Evolutionary conservation across 2,888 invertebrate genomes (phyloP), one percentile per base, ranked within the genome.

Genomic region (Sussaba pulchella): DNA sequence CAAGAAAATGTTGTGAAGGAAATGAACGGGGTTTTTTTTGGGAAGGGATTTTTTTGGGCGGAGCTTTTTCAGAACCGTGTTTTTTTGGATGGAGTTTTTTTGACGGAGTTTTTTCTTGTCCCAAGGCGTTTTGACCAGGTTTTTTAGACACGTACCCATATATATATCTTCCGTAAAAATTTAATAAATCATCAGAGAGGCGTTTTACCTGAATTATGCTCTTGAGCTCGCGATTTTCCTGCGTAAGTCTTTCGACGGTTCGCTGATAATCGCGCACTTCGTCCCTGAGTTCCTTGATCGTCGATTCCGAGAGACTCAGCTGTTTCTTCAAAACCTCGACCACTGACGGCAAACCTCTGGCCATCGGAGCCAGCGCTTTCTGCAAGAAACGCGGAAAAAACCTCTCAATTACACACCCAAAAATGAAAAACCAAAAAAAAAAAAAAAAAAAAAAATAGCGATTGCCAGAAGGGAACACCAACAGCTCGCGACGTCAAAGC

Each of bases 211-310:
- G 91, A 80, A 93, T 88, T 21, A 90, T 89, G 63, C 94, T 95
- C 87, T 96, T 96, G 45, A 98, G 89, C 71, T 96, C 95, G 64
- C 95, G 94, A 92, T 98, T 98, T 91, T 98, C 98, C 78, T 94
- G 95, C 17, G 96, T 96, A 54, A 98, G 92, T 85, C 95, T 95
- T 88, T 97, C 96, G 19, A 98, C 95, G 59, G 95, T 95, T 2
- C 94, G 94, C 85, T 95, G 95, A 26, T 96, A 90, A 85, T 93
- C 94, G 73, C 93, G 93, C 21, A 96, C 91, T 87, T 96, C 95
- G 31, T 93, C 94, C 83, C 94, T 94, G 0, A 96, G 91, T 86
- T 95, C 95, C 21, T 93, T 94, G 87, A 95, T 95, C 2, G 95
- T 95, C 45, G 93, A 94, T 88, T 95, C 95, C 78, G 95, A 94